A percentile compares a stretch with the other conserved stretches of the same genome.
Conservation (phyloP, 1,140 invertebrate genomes). For the Ceratitis capitata region DNA sequence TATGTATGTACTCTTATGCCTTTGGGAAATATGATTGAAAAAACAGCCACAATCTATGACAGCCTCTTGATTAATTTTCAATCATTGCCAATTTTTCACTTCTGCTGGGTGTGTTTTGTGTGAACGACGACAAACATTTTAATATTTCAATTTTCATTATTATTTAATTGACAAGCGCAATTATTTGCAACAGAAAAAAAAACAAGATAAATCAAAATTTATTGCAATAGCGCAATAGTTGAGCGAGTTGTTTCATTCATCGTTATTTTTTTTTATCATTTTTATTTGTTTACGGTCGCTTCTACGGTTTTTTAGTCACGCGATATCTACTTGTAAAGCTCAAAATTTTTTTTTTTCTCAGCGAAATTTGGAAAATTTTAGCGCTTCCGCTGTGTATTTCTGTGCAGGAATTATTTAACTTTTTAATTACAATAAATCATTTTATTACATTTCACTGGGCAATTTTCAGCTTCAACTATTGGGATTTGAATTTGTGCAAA, state of each 20-base stretch:
- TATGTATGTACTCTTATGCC: background rate
- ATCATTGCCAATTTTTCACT: no score
- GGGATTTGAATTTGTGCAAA: no score
- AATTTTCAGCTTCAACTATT: no score
- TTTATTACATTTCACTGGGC: no score
- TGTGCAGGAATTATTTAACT: no score
- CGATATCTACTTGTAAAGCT: background rate
- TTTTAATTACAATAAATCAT: no score
- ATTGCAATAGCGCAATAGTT: background rate
- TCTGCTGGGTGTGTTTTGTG: no score
- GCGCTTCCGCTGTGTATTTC: background rate
- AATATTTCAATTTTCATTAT: conserved; percentile 20
- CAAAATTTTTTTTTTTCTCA: background rate
- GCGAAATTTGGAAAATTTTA: background rate
- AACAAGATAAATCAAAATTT: background rate
- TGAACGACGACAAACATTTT: background rate
- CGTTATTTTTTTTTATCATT: background rate
- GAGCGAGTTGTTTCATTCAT: background rate
- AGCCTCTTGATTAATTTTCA: no score
- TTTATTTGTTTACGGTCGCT: background rate
- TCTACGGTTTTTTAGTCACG: background rate
- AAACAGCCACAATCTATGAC: no score
- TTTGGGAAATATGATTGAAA: no score
- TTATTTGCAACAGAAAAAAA: background rate
- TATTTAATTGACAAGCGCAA: background rate